phyloP scores from a whole-genome alignment of 2,113 vertebrate genomes.

The Meles meles region DNA sequence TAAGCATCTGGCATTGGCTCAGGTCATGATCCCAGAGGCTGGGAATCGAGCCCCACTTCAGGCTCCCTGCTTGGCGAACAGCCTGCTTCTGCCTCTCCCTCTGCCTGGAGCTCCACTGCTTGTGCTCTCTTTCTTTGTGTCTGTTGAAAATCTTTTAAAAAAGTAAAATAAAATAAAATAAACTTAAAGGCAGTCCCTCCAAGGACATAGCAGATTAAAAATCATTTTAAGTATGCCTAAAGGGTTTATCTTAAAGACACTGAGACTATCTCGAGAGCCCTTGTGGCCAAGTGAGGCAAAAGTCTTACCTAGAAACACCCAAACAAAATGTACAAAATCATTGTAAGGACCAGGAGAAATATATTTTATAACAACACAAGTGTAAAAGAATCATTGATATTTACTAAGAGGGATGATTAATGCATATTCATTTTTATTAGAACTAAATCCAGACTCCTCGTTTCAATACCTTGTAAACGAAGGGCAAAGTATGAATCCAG shows the following conservation, averaged over 20 bases:
- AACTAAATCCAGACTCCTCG: background rate
- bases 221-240: background rate
- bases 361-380: background rate
- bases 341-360: background rate
- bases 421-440: background rate
- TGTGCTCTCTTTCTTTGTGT: too few species aligned
- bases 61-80: too few species aligned
- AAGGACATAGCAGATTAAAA: background rate
- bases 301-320: background rate
- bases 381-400: background rate
- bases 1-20: too few species aligned
- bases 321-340: background rate
- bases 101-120: too few species aligned
- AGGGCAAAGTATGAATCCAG: background rate
- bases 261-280: background rate
- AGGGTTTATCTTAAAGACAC: background rate
- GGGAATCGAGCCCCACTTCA: too few species aligned
- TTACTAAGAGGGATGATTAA: background rate
- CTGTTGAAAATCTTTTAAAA: too few species aligned
- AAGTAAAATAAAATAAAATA: background rate
- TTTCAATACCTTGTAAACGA: background rate
- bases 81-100: too few species aligned
- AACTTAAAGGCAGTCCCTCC: background rate
- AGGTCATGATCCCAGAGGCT: too few species aligned
- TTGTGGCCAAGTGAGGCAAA: background rate